Evolutionary conservation across 92 coral and sea anemone genomes (phyloP).

Genomic region (Porites evermanni): DNA sequence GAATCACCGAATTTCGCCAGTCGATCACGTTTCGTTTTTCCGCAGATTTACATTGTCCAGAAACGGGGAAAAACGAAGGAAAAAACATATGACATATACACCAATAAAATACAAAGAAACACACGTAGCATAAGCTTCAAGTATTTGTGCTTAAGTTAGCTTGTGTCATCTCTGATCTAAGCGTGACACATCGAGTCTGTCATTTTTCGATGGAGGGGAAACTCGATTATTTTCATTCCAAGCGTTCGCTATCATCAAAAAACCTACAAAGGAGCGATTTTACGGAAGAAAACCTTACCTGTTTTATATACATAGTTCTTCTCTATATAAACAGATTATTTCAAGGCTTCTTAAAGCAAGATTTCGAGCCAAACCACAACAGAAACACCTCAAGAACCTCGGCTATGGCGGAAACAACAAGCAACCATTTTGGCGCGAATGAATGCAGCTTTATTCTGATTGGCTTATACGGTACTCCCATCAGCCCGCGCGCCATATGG

Average conservation of each 20-base stretch:
- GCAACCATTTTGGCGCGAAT: slow-evolving; percentile 78
- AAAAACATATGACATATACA: no score
- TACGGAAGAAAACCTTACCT: slow-evolving; percentile 58
- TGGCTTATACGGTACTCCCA: slow-evolving; percentile 41
- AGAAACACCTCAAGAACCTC: neutral
- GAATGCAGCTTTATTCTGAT: slow-evolving; percentile 45
- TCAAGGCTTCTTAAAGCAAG: slow-evolving; percentile 24
- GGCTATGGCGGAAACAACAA: slow-evolving; percentile 42
- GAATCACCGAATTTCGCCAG: no score
- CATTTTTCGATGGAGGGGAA: no score
- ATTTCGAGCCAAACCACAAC: slow-evolving; percentile 3
- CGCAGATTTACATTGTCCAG: no score
- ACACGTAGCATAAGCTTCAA: no score
- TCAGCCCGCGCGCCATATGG: slow-evolving; percentile 2
- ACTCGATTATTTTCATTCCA: neutral
- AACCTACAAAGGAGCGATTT: no score
- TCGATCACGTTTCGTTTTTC: no score
- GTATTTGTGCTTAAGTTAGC: no score
- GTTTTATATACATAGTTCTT: slow-evolving; percentile 83
- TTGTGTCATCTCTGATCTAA: no score
- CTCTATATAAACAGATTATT: neutral
- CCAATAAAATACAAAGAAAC: no score
- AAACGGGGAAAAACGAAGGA: no score
- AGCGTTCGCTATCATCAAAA: neutral
- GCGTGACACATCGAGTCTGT: no score